phyloP scores from a whole-genome alignment of 2,888 invertebrate genomes.

The Andrena dorsata region DNA sequence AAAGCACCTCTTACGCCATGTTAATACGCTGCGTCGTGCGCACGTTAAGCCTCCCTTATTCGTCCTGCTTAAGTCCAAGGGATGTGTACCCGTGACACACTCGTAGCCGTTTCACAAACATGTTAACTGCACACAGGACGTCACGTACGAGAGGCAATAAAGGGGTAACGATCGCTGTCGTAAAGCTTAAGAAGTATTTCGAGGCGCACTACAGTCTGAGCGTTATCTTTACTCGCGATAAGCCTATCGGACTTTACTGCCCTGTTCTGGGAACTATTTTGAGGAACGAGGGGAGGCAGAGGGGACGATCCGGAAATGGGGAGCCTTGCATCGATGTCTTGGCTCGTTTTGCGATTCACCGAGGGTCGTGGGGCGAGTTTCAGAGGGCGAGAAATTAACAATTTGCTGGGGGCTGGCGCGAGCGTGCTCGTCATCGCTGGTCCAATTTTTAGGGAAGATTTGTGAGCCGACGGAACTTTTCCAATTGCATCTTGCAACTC shows the following conservation, averaged over 20 bases:
- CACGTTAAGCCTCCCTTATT: constrained; percentile 8
- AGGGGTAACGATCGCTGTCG: not conserved
- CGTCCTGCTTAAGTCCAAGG: constrained; percentile 3
- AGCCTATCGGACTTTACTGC: constrained; percentile 25
- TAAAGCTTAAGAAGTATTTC: constrained; percentile 14
- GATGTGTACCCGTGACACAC: not conserved
- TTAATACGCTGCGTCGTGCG: constrained; percentile 8
- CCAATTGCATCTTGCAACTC: constrained; percentile 65
- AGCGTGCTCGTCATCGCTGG: constrained; percentile 38
- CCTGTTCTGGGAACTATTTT: constrained; percentile 19
- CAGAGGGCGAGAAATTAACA: constrained; percentile 57
- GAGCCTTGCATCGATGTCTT: not conserved
- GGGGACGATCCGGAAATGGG: constrained; percentile 8
- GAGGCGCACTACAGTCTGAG: constrained; percentile 7
- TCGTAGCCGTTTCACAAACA: constrained; percentile 20
- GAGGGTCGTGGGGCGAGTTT: not conserved
- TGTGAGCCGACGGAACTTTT: constrained; percentile 64
- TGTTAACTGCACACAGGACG: constrained; percentile 5
- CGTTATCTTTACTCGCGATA: constrained; percentile 8
- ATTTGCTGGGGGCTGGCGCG: constrained; percentile 49
- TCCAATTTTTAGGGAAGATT: constrained; percentile 64
- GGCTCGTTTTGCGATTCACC: constrained; percentile 4
- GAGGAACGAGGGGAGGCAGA: not conserved
- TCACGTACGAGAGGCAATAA: constrained; percentile 9
- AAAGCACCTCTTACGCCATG: not conserved